Percentiles rank a stretch among this genome's conserved stretches.
phyloP scores from a whole-genome alignment of 2,797 vertebrate species.

The Aratinga solstitialis region DNA sequence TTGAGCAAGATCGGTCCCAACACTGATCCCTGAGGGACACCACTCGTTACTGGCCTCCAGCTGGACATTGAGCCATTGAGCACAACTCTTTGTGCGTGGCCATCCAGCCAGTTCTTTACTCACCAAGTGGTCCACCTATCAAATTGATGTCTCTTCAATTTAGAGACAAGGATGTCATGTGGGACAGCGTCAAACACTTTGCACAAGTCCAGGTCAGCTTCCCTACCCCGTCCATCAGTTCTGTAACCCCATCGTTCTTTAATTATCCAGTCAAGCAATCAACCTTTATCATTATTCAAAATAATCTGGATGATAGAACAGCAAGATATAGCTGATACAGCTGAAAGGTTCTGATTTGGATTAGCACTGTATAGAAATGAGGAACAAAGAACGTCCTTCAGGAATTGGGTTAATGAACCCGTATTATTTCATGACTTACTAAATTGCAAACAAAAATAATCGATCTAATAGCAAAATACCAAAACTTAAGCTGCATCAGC shows the following conservation, averaged over 20 bases:
- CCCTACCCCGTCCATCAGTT: too few species aligned
- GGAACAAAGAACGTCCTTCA: background rate
- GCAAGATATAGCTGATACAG: background rate
- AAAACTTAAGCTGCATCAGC: slow-evolving; percentile 35
- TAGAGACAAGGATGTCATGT: too few species aligned
- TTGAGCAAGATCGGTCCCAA: too few species aligned
- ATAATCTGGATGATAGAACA: background rate
- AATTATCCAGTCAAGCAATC: background rate
- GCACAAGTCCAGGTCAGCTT: too few species aligned
- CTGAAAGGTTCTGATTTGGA: background rate
- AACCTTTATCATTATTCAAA: background rate
- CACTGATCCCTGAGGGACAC: too few species aligned
- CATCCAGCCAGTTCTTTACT: too few species aligned
- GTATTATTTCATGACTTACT: background rate
- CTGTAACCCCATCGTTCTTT: background rate
- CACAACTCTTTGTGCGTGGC: too few species aligned
- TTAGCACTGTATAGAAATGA: background rate
- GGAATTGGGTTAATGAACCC: background rate
- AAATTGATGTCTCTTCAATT: too few species aligned
- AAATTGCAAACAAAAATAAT: background rate
- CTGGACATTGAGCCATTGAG: too few species aligned
- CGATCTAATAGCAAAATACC: background rate
- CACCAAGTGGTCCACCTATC: too few species aligned
- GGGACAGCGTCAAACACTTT: too few species aligned
- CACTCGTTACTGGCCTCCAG: too few species aligned